Percentiles rank a stretch among this genome's conserved stretches.
Conservation (phyloP, 2,888 invertebrate species). For the Agrotis puta region DNA sequence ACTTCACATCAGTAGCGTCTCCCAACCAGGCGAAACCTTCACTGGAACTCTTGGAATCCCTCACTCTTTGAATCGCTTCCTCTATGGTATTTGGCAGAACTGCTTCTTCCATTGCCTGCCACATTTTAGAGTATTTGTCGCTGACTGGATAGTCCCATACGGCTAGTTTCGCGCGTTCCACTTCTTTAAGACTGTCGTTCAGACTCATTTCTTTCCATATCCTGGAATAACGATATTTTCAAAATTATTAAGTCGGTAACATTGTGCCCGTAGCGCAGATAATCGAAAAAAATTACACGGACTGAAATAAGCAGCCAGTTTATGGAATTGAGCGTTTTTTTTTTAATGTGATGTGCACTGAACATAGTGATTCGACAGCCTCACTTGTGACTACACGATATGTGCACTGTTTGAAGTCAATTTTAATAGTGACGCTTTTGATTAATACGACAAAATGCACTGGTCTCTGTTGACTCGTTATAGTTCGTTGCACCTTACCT, state of each 20-base stretch:
- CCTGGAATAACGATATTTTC: constrained; percentile 84
- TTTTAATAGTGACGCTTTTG: constrained; percentile 41
- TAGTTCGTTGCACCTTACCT: constrained; percentile 30
- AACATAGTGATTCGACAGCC: not conserved
- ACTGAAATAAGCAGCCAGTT: too few species aligned
- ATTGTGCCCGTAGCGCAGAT: not conserved
- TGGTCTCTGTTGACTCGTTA: constrained; percentile 14
- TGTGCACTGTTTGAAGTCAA: constrained; percentile 34
- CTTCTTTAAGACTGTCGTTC: constrained; percentile 97
- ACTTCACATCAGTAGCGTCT: constrained; percentile 97
- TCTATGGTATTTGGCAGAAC: constrained; percentile 95
- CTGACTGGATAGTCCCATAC: constrained; percentile 99
- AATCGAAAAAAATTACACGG: too few species aligned
- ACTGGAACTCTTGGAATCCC: constrained; percentile 92
- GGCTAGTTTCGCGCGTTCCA: constrained; percentile 97
- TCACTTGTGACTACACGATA: constrained; percentile 2
- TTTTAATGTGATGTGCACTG: not conserved
- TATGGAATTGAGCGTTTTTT: not conserved
- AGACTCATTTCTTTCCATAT: constrained; percentile 99
- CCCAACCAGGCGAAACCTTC: constrained; percentile 97
- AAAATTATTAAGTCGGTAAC: not conserved
- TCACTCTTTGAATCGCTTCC: constrained; percentile 94
- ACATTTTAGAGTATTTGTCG: constrained; percentile 99
- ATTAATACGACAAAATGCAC: constrained; percentile 37
- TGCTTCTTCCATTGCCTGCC: constrained; percentile 98